Evolutionary conservation across 2,888 invertebrate species (phyloP).

Genomic region (Galeopsomyia nigrocyanea): DNA sequence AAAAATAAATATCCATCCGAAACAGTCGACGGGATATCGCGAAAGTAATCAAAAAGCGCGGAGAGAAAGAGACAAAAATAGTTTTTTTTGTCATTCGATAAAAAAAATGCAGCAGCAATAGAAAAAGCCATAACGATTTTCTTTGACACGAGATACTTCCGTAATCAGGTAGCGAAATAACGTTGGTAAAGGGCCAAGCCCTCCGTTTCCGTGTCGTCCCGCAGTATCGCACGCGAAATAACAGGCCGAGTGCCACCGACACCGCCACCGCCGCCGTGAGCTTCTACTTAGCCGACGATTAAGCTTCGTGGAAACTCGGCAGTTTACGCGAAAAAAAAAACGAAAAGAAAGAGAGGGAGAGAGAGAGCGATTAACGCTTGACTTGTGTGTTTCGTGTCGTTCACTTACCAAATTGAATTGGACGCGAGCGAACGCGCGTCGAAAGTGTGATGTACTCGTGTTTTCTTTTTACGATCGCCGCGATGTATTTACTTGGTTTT

Average conservation of each 20-base stretch:
- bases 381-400: too few species aligned
- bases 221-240: constrained; percentile 34
- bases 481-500: too few species aligned
- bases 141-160: constrained; percentile 29
- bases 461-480: too few species aligned
- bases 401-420: too few species aligned
- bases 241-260: background rate
- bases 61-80: too few species aligned
- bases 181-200: background rate
- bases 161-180: constrained; percentile 11
- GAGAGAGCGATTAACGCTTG: constrained; percentile 6
- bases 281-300: constrained; percentile 23
- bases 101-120: too few species aligned
- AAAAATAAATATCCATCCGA: too few species aligned
- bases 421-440: too few species aligned
- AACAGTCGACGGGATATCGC: too few species aligned
- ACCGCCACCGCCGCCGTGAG: background rate
- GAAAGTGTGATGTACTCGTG: too few species aligned
- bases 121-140: background rate
- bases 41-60: too few species aligned
- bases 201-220: constrained; percentile 28
- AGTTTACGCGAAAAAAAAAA: constrained; percentile 7
- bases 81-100: too few species aligned
- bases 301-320: background rate
- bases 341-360: background rate